Conservation (phyloP, 2,888 invertebrate genomes). For the Apamea monoglypha region DNA sequence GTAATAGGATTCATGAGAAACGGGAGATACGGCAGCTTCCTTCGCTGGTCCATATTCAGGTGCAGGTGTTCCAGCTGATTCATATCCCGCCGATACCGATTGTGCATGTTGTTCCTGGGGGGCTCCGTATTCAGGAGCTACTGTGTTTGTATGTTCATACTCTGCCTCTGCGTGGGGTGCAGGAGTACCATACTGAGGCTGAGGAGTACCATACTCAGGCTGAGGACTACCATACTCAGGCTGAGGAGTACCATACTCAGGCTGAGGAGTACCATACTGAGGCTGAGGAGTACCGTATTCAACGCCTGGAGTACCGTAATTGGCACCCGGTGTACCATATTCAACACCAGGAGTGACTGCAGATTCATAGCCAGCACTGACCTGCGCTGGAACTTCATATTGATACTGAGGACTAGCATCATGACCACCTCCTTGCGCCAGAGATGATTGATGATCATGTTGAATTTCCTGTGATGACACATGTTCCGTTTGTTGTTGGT, state of each 20-base stretch:
- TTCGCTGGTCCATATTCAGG: slow-evolving; percentile 59
- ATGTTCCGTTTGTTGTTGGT: slow-evolving; percentile 75
- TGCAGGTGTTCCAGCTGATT: slow-evolving; percentile 47
- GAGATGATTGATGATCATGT: slow-evolving; percentile 59
- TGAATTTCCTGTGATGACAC: slow-evolving; percentile 59
- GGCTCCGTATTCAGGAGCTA: slow-evolving; percentile 66
- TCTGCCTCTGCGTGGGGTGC: slow-evolving; percentile 58
- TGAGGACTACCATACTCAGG: slow-evolving; percentile 40
- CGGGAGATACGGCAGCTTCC: slow-evolving; percentile 44
- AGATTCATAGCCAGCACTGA: slow-evolving; percentile 67
- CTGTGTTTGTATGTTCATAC: slow-evolving; percentile 60
- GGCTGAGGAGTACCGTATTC: slow-evolving; percentile 9
- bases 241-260: background rate
- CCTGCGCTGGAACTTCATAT: slow-evolving; percentile 74
- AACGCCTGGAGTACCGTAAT: background rate
- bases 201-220: slow-evolving; percentile 8
- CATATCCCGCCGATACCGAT: slow-evolving; percentile 59
- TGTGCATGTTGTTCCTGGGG: slow-evolving; percentile 60
- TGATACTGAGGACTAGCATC: slow-evolving; percentile 70
- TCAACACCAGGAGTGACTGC: slow-evolving; percentile 68
- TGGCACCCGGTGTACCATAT: slow-evolving; percentile 60
- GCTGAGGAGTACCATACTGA: slow-evolving; percentile 39
- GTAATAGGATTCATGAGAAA: slow-evolving; percentile 72
- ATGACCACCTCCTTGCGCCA: slow-evolving; percentile 50
- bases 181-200: slow-evolving; percentile 40